Base-by-base conservation (phyloP, 2,113 vertebrate genomes). In the Brachypteracias leptosomus region DNA sequence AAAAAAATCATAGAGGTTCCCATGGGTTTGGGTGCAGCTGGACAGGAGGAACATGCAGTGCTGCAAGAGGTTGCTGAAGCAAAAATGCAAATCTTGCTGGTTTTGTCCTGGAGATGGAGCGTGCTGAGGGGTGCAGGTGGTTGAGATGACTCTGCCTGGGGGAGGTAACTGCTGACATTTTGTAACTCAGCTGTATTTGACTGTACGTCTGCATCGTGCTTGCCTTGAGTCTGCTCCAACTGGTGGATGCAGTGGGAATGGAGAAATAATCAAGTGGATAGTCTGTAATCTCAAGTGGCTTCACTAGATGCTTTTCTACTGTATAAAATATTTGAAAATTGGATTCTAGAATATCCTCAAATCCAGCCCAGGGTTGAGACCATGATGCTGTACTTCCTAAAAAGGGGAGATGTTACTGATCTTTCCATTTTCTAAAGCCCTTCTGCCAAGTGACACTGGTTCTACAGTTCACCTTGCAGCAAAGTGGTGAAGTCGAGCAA, bases 231-330 rank as follows among this genome's bases (percentile, higher is more conserved):
- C 25, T 35, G 33, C 66, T 68, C 9, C 52, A 21, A 16, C 46
- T 22, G 62, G 12, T 47, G 25, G 61, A 13, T 42, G n/a, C 65
- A 26, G 52, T 0, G 0, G 59, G 36, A 72, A 20, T 0, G 0
- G 59, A 36, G 54, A 51, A 74, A 15, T 9, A 44, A 51, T 40
- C 66, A 47, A 67, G 11, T n/a, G 10, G n/a, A n/a, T 6, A 17
- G 58, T 19, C 52, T 68, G 19, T 62, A 25, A 14, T 49, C 54
- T 85, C 80, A 22, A 29, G 35, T n/a, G 49, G 4, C 28, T 42
- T n/a, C 31, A 74, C 42, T 31, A 57, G 35, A 29, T 62, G 19
- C 47, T 68, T 68, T 67, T 35, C 61, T 38, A 44, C 61, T 26
- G 17, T 21, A 57, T 68, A 26, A 93, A 67, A 85, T 44, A n/a